Evolutionary conservation across 2,888 invertebrate genomes (phyloP).

Genomic region (Azorinus chamasolen): DNA sequence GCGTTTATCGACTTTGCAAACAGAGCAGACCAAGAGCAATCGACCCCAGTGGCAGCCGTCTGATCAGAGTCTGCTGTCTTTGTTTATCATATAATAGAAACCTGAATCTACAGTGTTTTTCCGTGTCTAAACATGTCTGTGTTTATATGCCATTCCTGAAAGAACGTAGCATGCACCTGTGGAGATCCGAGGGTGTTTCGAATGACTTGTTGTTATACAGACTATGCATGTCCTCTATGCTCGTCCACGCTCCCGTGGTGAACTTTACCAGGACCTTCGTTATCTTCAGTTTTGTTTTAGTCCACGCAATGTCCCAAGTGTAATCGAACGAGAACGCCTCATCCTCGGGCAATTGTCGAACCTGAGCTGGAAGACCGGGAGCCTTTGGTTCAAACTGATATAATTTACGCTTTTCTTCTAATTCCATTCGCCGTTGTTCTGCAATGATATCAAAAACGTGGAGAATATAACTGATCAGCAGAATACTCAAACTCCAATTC

Average conservation of each 20-base stretch:
- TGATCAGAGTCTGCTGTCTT: too few species aligned
- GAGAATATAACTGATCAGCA: too few species aligned
- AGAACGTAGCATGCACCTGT: too few species aligned
- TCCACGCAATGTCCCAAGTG: constrained; percentile 44
- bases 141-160: too few species aligned
- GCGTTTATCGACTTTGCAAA: too few species aligned
- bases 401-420: constrained; percentile 78
- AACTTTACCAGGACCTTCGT: constrained; percentile 57
- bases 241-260: constrained; percentile 80
- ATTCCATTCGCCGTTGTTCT: constrained; percentile 82
- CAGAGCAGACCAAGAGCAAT: too few species aligned
- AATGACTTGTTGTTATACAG: constrained; percentile 71
- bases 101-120: too few species aligned
- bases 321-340: constrained; percentile 44
- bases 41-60: too few species aligned
- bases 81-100: too few species aligned
- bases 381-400: constrained; percentile 49
- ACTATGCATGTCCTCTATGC: constrained; percentile 79
- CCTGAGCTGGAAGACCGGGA: constrained; percentile 53
- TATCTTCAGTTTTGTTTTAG: constrained; percentile 22
- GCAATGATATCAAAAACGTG: neutral
- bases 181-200: too few species aligned
- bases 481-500: too few species aligned
- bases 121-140: too few species aligned
- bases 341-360: constrained; percentile 30